These are phyloP conservation scores for Hydrotaea cyrtoneurina DNA, from an alignment of 2,888 invertebrate species.

Conservation along the genomic window DNA sequence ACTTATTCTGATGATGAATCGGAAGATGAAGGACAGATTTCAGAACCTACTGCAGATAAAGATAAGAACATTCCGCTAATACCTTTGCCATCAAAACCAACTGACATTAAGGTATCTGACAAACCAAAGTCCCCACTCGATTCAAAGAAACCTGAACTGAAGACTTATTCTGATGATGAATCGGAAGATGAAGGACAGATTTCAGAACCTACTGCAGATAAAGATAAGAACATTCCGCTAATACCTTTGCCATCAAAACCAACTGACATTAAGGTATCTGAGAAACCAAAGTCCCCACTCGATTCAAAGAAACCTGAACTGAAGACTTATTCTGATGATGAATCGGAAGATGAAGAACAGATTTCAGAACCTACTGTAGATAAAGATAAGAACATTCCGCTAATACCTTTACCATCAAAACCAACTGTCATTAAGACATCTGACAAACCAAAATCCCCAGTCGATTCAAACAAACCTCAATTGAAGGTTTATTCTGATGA, in stretches of 20 bases:
- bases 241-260: not conserved
- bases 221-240: not conserved
- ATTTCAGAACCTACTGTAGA: too few relatives aligned
- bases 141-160: not conserved
- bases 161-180: slow-evolving; percentile 34
- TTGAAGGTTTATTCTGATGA: slow-evolving; percentile 40
- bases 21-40: too few relatives aligned
- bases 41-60: not conserved
- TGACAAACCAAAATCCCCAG: slow-evolving; percentile 33
- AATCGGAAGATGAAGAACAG: too few relatives aligned
- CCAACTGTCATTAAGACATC: not conserved
- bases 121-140: slow-evolving; percentile 25
- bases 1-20: too few relatives aligned
- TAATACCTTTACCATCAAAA: not conserved
- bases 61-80: not conserved
- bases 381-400: too few relatives aligned
- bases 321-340: slow-evolving; percentile 46
- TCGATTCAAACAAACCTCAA: slow-evolving; percentile 18
- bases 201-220: not conserved
- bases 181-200: slow-evolving; percentile 1
- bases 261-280: not conserved
- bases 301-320: slow-evolving; percentile 10
- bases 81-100: not conserved
- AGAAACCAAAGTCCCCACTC: slow-evolving; percentile 36
- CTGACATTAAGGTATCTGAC: not conserved